phyloP scores from a whole-genome alignment of 2,113 vertebrate genomes.

The Danionella cerebrum region DNA sequence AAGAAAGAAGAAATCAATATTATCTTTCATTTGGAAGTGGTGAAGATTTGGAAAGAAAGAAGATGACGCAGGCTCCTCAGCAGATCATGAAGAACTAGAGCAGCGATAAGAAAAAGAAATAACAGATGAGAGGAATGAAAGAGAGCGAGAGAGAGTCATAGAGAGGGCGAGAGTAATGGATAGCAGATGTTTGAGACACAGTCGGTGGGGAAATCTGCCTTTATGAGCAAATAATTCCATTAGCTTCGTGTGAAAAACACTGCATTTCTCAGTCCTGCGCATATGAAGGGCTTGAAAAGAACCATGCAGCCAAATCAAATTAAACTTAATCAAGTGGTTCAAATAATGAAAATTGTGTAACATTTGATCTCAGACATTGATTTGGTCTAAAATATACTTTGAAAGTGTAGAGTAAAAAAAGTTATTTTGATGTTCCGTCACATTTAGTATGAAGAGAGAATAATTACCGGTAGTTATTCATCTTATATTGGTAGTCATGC shows the following conservation, averaged over 20 bases:
- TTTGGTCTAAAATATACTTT: too few species aligned
- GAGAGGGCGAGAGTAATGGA: constrained; percentile 27
- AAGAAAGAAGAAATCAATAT: neutral
- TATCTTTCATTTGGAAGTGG: neutral
- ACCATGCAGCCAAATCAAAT: constrained; percentile 20
- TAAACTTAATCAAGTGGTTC: too few species aligned
- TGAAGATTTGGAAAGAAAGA: constrained; percentile 18
- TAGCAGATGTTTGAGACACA: constrained; percentile 47
- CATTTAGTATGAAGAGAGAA: too few species aligned
- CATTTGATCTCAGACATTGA: too few species aligned
- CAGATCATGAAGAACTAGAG: constrained; percentile 15
- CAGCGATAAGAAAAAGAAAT: constrained; percentile 4
- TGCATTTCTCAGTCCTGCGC: constrained; percentile 26
- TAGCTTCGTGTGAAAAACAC: constrained; percentile 42
- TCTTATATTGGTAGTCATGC: too few species aligned
- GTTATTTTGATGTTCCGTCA: too few species aligned
- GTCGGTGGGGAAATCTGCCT: constrained; percentile 43
- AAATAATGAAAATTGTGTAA: too few species aligned
- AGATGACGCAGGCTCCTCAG: constrained; percentile 12
- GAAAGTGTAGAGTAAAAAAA: too few species aligned
- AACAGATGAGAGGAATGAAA: neutral
- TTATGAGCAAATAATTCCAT: constrained; percentile 49
- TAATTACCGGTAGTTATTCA: too few species aligned
- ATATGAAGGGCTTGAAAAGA: constrained; percentile 44
- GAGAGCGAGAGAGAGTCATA: neutral